Evolutionary conservation across 1,140 invertebrate species (phyloP).

Genomic region (Pygmarrhopalites habei): DNA sequence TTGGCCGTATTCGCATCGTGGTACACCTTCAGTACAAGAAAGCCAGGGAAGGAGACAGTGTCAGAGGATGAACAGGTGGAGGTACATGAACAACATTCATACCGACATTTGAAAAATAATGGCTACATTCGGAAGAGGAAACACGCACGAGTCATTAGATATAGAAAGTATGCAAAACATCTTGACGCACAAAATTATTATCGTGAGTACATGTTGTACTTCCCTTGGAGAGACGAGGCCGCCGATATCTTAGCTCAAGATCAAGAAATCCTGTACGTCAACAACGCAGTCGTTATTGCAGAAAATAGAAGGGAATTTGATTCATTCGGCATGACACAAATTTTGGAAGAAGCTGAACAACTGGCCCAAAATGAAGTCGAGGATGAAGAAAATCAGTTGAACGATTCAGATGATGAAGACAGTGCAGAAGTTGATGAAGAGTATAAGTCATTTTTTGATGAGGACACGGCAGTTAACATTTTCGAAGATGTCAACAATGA

Average conservation of each 20-base stretch:
- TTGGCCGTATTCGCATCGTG: conserved; percentile 10
- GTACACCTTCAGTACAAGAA: conserved; percentile 3
- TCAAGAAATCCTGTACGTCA: not conserved
- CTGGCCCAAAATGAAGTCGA: not conserved
- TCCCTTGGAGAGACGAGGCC: conserved; percentile 14
- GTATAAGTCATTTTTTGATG: not conserved
- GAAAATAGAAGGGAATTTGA: not conserved
- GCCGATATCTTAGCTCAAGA: not conserved
- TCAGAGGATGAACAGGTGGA: not conserved
- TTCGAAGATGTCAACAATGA: not conserved
- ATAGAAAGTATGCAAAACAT: not conserved
- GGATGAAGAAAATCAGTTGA: not conserved
- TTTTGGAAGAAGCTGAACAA: not conserved
- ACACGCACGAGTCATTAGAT: not conserved
- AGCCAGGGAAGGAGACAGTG: not conserved
- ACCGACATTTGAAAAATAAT: not conserved
- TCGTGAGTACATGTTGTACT: conserved; percentile 15
- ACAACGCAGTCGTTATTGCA: not conserved
- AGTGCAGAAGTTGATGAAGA: not conserved
- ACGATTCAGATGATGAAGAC: not conserved
- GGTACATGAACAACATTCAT: not conserved
- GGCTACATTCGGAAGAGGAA: not conserved
- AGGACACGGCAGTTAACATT: not conserved
- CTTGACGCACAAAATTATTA: conserved; percentile 6
- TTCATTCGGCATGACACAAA: not conserved